Conservation (phyloP, 1,140 invertebrate genomes). For the Grapholita molesta region DNA sequence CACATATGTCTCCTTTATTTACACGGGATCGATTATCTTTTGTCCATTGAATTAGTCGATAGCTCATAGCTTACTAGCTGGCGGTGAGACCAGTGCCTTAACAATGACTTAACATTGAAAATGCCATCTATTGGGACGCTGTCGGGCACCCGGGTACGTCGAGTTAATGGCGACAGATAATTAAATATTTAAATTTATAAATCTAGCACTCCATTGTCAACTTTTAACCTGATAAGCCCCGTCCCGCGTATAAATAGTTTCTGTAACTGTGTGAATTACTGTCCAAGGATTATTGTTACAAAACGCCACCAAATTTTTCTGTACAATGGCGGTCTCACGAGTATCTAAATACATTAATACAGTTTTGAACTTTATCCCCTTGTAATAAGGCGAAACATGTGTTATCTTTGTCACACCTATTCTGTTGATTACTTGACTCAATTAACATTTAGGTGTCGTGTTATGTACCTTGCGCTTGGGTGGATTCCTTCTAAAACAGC, state of each 20-base stretch:
- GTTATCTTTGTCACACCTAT: background rate
- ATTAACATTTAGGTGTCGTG: background rate
- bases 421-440: constrained; percentile 1
- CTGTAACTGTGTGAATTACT: background rate
- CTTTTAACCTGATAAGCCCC: background rate
- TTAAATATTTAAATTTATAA: background rate
- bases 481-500: background rate
- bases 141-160: too few species aligned
- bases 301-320: background rate
- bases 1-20: too few species aligned
- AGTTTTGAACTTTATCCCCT: background rate
- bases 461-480: background rate
- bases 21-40: too few species aligned
- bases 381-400: background rate
- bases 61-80: too few species aligned
- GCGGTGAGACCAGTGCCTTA: too few species aligned
- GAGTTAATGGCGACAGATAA: too few species aligned
- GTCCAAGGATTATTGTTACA: background rate
- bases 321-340: background rate
- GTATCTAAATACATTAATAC: background rate
- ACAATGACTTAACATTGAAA: too few species aligned
- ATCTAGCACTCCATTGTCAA: background rate
- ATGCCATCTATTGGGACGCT: too few species aligned
- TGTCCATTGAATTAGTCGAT: too few species aligned
- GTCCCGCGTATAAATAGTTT: background rate